phyloP scores from a whole-genome alignment of 2,113 vertebrate species.

The Aptenodytes patagonicus region DNA sequence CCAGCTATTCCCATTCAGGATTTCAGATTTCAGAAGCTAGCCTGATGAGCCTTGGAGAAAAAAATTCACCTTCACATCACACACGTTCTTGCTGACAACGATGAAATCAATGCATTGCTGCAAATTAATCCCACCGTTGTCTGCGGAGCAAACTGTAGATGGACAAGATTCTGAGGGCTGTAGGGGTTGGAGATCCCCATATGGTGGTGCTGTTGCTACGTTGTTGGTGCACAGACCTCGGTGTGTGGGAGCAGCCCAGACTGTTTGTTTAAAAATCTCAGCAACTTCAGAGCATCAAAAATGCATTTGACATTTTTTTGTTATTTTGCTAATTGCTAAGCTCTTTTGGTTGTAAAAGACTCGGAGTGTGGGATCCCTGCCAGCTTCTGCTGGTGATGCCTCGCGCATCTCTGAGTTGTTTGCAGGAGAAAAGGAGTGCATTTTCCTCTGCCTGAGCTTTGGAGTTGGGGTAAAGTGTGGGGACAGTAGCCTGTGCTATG shows the following conservation, averaged over 20 bases:
- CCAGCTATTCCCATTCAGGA: not conserved
- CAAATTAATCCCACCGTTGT: not conserved
- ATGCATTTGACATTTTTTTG: constrained; percentile 12
- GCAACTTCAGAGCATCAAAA: constrained; percentile 40
- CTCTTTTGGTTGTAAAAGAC: constrained; percentile 4
- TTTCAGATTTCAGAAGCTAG: not conserved
- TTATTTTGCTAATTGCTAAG: constrained; percentile 66
- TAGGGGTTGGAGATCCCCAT: not conserved
- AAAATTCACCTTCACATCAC: not conserved
- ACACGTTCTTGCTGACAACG: not conserved
- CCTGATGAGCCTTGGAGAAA: not conserved
- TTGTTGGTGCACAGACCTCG: accelerated
- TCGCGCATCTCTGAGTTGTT: accelerated
- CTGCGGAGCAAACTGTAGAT: accelerated
- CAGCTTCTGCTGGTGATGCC: not conserved
- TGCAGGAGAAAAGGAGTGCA: not conserved
- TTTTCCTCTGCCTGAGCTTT: not conserved
- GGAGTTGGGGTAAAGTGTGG: not conserved
- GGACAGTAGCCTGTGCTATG: not conserved
- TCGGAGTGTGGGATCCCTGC: not conserved
- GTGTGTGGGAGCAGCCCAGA: not conserved
- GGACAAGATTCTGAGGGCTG: not conserved
- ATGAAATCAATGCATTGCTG: not conserved
- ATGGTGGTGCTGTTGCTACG: constrained; percentile 56
- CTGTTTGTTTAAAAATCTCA: constrained; percentile 48